Evolutionary conservation across 1,140 invertebrate species (phyloP).

Genomic region (Riptortus pedestris): DNA sequence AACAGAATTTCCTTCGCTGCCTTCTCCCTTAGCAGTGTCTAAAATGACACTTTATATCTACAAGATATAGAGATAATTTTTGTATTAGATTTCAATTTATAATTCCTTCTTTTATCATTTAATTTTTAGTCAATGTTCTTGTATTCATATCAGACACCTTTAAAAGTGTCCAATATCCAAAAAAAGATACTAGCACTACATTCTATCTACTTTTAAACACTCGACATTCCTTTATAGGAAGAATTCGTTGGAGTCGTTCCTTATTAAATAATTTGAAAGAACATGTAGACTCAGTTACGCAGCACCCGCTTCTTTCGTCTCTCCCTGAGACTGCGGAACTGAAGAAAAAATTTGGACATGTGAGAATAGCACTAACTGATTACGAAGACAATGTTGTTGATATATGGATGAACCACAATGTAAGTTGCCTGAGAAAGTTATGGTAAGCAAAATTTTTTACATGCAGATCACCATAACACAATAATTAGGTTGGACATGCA

Average conservation of each 20-base stretch:
- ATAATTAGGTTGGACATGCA: background rate
- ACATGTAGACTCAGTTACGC: constrained; percentile 55
- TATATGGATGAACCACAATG: constrained; percentile 74
- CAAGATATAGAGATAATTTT: no score
- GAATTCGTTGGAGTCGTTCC: constrained; percentile 59
- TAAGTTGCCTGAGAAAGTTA: constrained; percentile 40
- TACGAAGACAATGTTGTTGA: constrained; percentile 64
- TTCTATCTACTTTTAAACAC: no score
- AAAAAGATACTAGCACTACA: no score
- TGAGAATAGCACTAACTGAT: constrained; percentile 49
- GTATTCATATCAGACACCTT: no score
- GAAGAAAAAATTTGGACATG: constrained; percentile 55
- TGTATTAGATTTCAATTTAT: no score
- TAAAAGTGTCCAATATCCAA: no score
- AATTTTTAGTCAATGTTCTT: no score
- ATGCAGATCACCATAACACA: background rate
- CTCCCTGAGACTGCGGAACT: constrained; percentile 58
- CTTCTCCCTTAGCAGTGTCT: no score
- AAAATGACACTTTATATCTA: no score
- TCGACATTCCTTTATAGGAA: constrained; percentile 44
- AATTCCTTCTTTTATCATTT: no score
- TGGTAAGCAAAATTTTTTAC: background rate
- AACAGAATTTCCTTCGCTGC: no score
- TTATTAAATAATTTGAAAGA: constrained; percentile 61
- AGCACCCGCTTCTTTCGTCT: constrained; percentile 56